Base-by-base conservation (phyloP, 1,140 invertebrate genomes). In the Polyergus mexicanus region DNA sequence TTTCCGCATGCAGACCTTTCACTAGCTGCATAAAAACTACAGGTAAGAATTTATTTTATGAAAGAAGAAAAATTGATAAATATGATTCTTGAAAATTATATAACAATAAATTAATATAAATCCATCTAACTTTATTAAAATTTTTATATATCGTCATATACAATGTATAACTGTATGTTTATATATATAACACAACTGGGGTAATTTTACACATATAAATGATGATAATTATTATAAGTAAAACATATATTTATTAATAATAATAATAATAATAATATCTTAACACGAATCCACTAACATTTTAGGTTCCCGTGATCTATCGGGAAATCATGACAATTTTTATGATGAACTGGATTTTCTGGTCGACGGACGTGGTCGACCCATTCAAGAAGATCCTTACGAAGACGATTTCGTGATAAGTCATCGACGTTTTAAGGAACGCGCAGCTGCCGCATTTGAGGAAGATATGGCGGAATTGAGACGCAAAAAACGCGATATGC, bases 401-500 rank as follows among this genome's bases (percentile, higher is more conserved):
- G 93, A 95, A 6, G 92, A 94, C 8, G 92, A 94, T 51, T 95
- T 93, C 72, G 91, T 94, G 28, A 32, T 77, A 3, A 86, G 87
- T 16, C 94, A 95, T 7, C 89, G 94, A 35, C 93, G 93, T 51
- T 84, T 92, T 38, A 95, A 94, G 85, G 92, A 95, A 66, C 92
- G 94, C n/a, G 93, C 94, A 4, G 81, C 94, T 1, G 93, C 94
- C 8, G 92, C 94, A 16, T 95, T 95, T 60, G 93, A 94, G 28
- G 94, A 95, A 81, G 94, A 95, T 80, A 83, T 95, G 63, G 94
- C 94, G 22, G 94, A 95, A 54, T 68, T 95, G 22, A 93, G 94
- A 86, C 92, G 94, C 63, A 94, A 93, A 44, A 90, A 94, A 62
- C 92, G 92, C 71, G 94, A 94, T 65, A 92, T 94, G 91, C 93